A percentile compares a stretch with the other conserved stretches of the same genome.
These are phyloP conservation scores for Celastrina argiolus DNA, from an alignment of 2,888 invertebrate genomes.

Conservation along the genomic window DNA sequence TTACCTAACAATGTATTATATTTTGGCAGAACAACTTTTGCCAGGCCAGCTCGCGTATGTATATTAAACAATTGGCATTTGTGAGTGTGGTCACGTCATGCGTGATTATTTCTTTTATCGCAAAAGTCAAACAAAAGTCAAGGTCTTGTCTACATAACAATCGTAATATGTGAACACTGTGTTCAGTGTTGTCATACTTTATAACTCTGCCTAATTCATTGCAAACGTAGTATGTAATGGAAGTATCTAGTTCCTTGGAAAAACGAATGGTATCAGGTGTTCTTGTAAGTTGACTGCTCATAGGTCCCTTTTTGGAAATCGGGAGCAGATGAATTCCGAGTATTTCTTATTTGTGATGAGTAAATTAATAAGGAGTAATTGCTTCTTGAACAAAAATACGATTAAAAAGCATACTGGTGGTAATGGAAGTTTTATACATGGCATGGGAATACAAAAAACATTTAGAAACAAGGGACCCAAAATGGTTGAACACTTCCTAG, in stretches of 20 bases:
- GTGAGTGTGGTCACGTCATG: conserved; percentile 17
- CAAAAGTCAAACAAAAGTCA: conserved; percentile 38
- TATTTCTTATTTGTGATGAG: background rate
- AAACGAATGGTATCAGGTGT: background rate
- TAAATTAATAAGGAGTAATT: background rate
- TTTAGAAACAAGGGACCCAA: background rate
- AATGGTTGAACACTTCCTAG: background rate
- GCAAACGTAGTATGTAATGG: background rate
- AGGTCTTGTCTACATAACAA: conserved; percentile 32
- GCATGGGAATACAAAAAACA: background rate
- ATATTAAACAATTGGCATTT: conserved; percentile 16
- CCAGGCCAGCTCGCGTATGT: background rate
- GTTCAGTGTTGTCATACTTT: conserved; percentile 15
- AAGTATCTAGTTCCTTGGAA: background rate
- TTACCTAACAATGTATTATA: background rate
- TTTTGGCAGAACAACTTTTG: background rate
- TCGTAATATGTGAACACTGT: conserved; percentile 17
- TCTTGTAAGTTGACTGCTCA: background rate
- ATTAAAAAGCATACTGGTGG: background rate
- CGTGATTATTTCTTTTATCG: conserved; percentile 31
- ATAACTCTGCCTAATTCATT: conserved; percentile 4
- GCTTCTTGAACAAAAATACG: background rate
- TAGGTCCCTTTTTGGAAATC: background rate
- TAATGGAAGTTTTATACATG: background rate
- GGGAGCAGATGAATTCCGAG: background rate